Base-by-base conservation (phyloP, 2,888 invertebrate genomes). In the Morpho helenor region DNA sequence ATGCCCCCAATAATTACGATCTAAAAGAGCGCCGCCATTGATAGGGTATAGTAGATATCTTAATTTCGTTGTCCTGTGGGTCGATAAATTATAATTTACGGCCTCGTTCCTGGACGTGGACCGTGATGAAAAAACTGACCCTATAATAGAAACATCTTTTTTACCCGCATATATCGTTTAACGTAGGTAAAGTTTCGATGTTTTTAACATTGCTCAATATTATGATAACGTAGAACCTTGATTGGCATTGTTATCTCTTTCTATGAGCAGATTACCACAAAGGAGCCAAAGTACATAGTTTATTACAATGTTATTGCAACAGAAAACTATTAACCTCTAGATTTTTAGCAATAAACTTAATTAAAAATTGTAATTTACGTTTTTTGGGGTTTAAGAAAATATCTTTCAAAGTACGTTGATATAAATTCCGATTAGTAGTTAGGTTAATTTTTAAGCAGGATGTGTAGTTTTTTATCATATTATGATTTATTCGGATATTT, bases 51-150 rank as follows among this genome's bases (percentile, higher is more conserved):
- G 68, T 76, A 74, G 87, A 90, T 89, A 86, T 87, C 90, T 90
- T 84, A 86, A 90, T 90, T 90, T 80, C 73, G 75, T 75, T 77
- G 79, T 76, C 76, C 78, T 80, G 74, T 66, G 66, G 74, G 77
- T 77, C 78, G 78, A 80, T 87, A 87, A 88, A 88, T 88, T 88
- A 89, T 89, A 89, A 87, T 88, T 88, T 89, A 89, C 82, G 84
- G 82, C 83, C 54, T 47, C 80, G 73, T 77, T 82, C 70, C 74
- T 82, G 78, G 81, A 70, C 76, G 73, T 72, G 69, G 75, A 67
- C 69, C 67, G 68, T 63, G 66, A 75, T 78, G 83, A 89, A 89
- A 88, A 89, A 87, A 75, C 73, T 77, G 73, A 66, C 74, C 72
- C 79, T 78, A 76, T 89, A 88, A 90, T 90, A 90, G 90, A 90